Evolutionary conservation across 2,888 invertebrate species (phyloP).

Genomic region (Lomographa bimaculata): DNA sequence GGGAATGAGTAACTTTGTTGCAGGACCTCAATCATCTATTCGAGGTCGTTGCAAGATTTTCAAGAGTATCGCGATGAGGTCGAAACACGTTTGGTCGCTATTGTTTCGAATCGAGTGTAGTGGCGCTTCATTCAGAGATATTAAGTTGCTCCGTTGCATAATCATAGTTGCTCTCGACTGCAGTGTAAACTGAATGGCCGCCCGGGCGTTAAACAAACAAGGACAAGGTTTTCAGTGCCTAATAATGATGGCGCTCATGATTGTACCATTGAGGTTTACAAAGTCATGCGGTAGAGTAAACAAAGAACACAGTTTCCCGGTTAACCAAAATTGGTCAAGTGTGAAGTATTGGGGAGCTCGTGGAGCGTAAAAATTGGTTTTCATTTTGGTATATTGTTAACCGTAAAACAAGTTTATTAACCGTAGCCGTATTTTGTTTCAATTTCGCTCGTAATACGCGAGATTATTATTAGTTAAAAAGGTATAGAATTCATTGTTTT

Average conservation of each 20-base stretch:
- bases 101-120: slow-evolving; percentile 1
- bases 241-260: slow-evolving; percentile 1
- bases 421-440: slow-evolving; percentile 11
- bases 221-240: slow-evolving; percentile 6
- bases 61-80: slow-evolving; percentile 2
- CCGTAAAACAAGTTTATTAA: slow-evolving; percentile 6
- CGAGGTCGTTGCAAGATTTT: slow-evolving; percentile 1
- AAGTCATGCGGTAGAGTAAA: slow-evolving; percentile 3
- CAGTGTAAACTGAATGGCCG: background rate
- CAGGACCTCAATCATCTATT: background rate
- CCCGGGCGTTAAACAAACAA: background rate
- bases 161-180: background rate
- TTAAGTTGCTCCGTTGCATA: slow-evolving; percentile 5
- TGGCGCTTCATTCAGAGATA: slow-evolving; percentile 3
- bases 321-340: slow-evolving; percentile 6
- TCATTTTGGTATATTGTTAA: slow-evolving; percentile 7
- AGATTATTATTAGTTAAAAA: too few relatives aligned
- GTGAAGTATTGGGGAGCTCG: slow-evolving; percentile 6
- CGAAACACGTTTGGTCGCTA: slow-evolving; percentile 1
- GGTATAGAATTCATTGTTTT: too few relatives aligned
- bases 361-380: slow-evolving; percentile 17
- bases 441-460: background rate
- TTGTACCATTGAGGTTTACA: slow-evolving; percentile 3
- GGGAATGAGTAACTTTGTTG: too few relatives aligned
- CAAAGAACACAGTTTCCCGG: slow-evolving; percentile 6